These are phyloP conservation scores for Lathamus discolor DNA, from an alignment of 2,113 vertebrate genomes.

Conservation along the genomic window DNA sequence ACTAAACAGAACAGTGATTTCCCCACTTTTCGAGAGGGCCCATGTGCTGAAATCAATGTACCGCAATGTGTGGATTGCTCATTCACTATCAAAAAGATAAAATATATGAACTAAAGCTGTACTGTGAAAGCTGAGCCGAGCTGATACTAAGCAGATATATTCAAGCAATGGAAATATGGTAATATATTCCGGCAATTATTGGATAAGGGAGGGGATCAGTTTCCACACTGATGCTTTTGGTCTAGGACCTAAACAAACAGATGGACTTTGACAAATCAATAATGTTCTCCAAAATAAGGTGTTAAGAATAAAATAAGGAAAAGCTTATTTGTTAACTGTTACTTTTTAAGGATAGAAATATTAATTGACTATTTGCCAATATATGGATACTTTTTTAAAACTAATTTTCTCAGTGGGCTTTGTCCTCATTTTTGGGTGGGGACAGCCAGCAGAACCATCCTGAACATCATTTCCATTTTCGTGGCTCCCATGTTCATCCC, in stretches of 20 bases:
- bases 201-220: conserved; percentile 50
- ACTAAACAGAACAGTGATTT: conserved; percentile 67
- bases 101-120: conserved; percentile 68
- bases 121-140: conserved; percentile 62
- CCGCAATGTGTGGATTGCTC: conserved; percentile 67
- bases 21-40: conserved; percentile 59
- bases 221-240: conserved; percentile 58
- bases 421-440: neutral
- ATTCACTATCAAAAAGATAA: conserved; percentile 61
- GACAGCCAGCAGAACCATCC: neutral
- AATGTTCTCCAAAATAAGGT: conserved; percentile 57
- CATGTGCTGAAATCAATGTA: conserved; percentile 66
- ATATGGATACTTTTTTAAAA: conserved; percentile 8
- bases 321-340: conserved; percentile 13
- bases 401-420: neutral
- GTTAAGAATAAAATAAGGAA: conserved; percentile 43
- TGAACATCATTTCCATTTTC: neutral
- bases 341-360: conserved; percentile 33
- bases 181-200: conserved; percentile 62
- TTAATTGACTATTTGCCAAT: conserved; percentile 42
- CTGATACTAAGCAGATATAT: conserved; percentile 61
- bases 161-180: conserved; percentile 62
- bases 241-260: conserved; percentile 65
- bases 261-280: conserved; percentile 69
- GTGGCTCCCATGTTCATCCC: neutral